Percentiles rank a stretch among this genome's conserved stretches.
Evolutionary conservation across 2,888 invertebrate genomes (phyloP).

Genomic region (Diachrysia chrysitis): DNA sequence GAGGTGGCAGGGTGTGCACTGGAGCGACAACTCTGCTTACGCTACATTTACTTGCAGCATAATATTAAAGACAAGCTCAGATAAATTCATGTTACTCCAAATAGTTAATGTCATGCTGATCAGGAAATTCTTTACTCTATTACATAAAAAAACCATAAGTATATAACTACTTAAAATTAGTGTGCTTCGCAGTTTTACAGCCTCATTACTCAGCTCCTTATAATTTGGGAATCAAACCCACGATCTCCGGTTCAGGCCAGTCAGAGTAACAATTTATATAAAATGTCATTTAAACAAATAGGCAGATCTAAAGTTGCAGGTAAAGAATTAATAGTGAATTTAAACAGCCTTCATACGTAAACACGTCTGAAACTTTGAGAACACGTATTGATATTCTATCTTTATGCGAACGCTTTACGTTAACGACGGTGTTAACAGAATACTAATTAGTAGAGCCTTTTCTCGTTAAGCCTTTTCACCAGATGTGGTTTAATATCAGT

Average conservation of each 20-base stretch:
- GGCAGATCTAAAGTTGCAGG: background rate
- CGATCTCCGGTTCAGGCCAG: no score
- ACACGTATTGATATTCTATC: constrained; percentile 1
- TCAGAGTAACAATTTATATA: background rate
- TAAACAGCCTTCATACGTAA: background rate
- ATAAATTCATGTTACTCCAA: constrained; percentile 23
- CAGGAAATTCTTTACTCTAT: background rate
- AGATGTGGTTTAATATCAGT: background rate
- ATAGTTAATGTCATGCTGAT: constrained; percentile 25
- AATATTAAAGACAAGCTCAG: constrained; percentile 47
- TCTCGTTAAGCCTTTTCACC: background rate
- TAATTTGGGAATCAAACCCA: no score
- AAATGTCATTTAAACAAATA: background rate
- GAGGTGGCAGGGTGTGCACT: constrained; percentile 44
- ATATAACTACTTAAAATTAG: no score
- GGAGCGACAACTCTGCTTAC: constrained; percentile 47
- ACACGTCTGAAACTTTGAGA: background rate
- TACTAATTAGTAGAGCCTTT: constrained; percentile 5
- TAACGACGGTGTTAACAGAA: background rate
- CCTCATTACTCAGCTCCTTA: no score
- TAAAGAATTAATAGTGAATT: background rate
- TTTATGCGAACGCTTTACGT: background rate
- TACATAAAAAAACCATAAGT: no score
- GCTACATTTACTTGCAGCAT: constrained; percentile 49
- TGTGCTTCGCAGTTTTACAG: no score